Conservation (phyloP, 92 coral and sea anemone species). For the Epizoanthus scotinus region DNA sequence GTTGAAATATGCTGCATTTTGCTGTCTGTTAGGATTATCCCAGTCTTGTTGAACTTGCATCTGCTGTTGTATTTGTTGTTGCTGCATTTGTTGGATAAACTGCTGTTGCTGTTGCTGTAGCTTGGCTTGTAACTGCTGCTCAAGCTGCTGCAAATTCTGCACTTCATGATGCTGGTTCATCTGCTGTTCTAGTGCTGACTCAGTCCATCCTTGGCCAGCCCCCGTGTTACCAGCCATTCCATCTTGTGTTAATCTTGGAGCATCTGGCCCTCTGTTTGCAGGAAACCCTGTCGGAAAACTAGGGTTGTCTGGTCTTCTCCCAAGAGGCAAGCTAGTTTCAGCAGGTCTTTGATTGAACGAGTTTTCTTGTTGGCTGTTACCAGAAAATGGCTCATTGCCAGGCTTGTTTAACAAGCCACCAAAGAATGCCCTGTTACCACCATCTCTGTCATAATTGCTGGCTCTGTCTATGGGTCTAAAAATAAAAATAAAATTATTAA, state of each 20-base stretch:
- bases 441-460: constrained; percentile 17
- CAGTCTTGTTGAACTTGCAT: constrained; percentile 30
- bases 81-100: constrained; percentile 38
- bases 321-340: no score
- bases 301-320: background rate
- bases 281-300: background rate
- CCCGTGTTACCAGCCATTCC: background rate
- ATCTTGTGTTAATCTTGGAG: background rate
- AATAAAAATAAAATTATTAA: background rate
- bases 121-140: constrained; percentile 35
- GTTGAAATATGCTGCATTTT: background rate
- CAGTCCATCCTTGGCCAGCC: background rate
- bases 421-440: constrained; percentile 15
- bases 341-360: background rate
- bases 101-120: constrained; percentile 36
- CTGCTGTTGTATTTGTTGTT: constrained; percentile 29
- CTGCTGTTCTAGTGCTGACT: constrained; percentile 4
- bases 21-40: constrained; percentile 14
- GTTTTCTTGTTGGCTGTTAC: constrained; percentile 10
- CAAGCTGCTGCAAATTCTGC: constrained; percentile 28
- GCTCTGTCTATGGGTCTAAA: background rate
- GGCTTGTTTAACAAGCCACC: constrained; percentile 39
- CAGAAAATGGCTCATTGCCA: background rate
- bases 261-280: constrained; percentile 6
- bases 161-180: background rate